Conservation (phyloP, 2,113 vertebrate species). For the Psittacara wagleri region DNA sequence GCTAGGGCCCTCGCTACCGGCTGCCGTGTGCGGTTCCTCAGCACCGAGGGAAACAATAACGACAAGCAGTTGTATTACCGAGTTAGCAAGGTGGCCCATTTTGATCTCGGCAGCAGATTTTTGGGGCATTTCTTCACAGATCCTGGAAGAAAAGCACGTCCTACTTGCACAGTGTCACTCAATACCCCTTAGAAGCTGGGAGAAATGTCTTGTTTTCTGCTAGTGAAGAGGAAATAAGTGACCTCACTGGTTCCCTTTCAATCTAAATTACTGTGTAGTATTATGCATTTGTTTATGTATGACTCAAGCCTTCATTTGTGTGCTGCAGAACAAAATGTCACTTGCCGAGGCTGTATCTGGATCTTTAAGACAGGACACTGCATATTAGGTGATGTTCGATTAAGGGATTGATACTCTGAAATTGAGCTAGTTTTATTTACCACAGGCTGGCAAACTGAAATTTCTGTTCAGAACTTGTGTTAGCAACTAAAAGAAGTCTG, state of each 20-base stretch:
- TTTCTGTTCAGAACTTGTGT: not conserved
- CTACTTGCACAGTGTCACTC: accelerated
- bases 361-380: not conserved
- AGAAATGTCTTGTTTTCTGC: accelerated
- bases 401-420: not conserved
- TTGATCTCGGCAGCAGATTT: not conserved
- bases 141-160: not conserved
- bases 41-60: accelerated
- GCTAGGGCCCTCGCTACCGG: too few species aligned
- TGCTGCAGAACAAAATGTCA: not conserved
- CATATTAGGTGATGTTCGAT: not conserved
- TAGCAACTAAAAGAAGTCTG: not conserved
- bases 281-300: accelerated
- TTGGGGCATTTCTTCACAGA: too few species aligned
- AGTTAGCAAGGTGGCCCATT: too few species aligned
- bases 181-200: accelerated
- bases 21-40: accelerated
- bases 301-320: not conserved
- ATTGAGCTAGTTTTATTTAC: too few species aligned
- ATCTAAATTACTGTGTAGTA: not conserved
- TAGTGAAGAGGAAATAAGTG: not conserved
- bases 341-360: accelerated
- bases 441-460: not conserved
- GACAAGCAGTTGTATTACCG: not conserved
- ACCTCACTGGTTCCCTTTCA: accelerated